These are phyloP conservation scores for Cepaea nemoralis DNA, from an alignment of 1,140 invertebrate genomes.

Conservation along the genomic window DNA sequence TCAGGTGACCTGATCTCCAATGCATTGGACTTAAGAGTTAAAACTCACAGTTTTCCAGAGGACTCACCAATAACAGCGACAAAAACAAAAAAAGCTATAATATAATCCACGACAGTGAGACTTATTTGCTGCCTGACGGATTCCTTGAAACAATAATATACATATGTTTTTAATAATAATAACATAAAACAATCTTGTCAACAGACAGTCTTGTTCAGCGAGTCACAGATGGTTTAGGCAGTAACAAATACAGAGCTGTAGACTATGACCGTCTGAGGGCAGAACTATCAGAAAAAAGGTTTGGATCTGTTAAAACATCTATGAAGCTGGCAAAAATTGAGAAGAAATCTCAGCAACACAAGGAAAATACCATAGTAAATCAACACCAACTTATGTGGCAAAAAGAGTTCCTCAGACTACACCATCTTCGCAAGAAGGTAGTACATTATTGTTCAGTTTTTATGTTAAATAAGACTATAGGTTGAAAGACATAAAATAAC, in stretches of 20 bases:
- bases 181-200: neutral
- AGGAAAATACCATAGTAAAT: conserved; percentile 63
- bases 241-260: conserved; percentile 65
- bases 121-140: no score
- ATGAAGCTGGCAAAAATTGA: conserved; percentile 67
- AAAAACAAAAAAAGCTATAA: no score
- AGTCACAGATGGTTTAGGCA: conserved; percentile 61
- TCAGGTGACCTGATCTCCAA: no score
- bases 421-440: conserved; percentile 56
- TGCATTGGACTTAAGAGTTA: no score
- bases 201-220: conserved; percentile 59
- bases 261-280: conserved; percentile 65
- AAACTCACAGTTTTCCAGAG: no score
- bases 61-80: no score
- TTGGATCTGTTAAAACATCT: conserved; percentile 62
- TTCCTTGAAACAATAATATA: no score
- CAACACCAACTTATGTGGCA: conserved; percentile 68
- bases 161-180: neutral
- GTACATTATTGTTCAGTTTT: neutral
- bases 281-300: conserved; percentile 62
- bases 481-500: no score
- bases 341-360: conserved; percentile 65
- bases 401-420: conserved; percentile 64
- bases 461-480: neutral
- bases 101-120: no score